Evolutionary conservation across 2,113 vertebrate species (phyloP), one percentile per base, ranked within the genome.

Genomic region (Noturus placidus): DNA sequence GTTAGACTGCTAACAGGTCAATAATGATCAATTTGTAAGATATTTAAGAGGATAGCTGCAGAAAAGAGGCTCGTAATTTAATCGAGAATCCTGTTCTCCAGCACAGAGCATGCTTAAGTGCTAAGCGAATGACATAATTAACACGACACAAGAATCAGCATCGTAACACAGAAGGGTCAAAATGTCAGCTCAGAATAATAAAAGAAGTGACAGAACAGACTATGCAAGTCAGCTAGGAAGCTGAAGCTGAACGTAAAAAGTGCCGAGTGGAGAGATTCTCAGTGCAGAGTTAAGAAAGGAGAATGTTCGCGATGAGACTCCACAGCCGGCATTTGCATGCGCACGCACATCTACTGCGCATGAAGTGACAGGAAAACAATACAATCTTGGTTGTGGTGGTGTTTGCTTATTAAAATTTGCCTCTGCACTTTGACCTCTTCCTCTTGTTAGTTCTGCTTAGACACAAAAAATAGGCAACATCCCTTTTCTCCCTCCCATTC

Each of bases 121-220:
- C 79, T 63, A 65, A 81, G 74, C 69, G 59, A 82, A 89, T 82
- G 72, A 89, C 79, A 80, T 89, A 88, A 92, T 93, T 90, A 90
- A 86, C 87, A 92, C 89, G 87, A 80, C 89, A 85, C 83, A 74
- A 82, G 87, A 92, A 93, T 93, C 91, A 91, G 85, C 81, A 89
- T 86, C 56, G 85, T 78, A 89, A 86, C 86, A 85, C 87, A 88
- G 74, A 82, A 84, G 87, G 46, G 77, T 61, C 88, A 69, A 83
- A 67, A 81, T 84, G 79, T 85, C 79, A 82, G 70, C 65, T 84
- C 85, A 82, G 78, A 87, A 70, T 87, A 84, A 56, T 67, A 17
- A 89, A 89, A 88, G 54, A 65, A 86, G 87, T 83, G 69, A 88
- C 88, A 90, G 88, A 89, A 42, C 56, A 89, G 92, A 90, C 86